Evolutionary conservation across 2,888 invertebrate genomes (phyloP).

Genomic region (Dusona sp.): DNA sequence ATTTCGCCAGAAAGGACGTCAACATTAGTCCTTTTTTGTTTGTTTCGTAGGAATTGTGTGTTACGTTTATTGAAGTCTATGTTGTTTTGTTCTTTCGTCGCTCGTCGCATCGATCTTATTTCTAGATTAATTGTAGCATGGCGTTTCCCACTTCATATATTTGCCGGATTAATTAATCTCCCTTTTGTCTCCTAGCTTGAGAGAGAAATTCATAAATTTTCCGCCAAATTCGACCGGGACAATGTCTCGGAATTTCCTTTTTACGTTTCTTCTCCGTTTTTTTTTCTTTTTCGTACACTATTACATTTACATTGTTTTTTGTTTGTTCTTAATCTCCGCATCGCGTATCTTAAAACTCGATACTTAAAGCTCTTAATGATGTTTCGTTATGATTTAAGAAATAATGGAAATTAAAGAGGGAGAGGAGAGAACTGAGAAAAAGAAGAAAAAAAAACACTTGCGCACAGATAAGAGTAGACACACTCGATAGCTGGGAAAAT

Average conservation of each 20-base stretch:
- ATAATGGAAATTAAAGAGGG: conserved; percentile 4
- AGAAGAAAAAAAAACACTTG: conserved; percentile 78
- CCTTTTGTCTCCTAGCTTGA: background rate
- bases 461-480: conserved; percentile 77
- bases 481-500: conserved; percentile 79
- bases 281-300: conserved; percentile 3
- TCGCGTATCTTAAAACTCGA: conserved; percentile 75
- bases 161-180: background rate
- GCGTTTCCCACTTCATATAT: conserved; percentile 34
- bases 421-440: conserved; percentile 18
- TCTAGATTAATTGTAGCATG: conserved; percentile 60
- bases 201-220: background rate
- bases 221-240: background rate
- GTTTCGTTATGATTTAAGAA: conserved; percentile 70
- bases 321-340: background rate
- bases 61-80: conserved; percentile 35
- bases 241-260: conserved; percentile 10
- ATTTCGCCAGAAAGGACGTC: background rate
- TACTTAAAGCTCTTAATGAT: conserved; percentile 83
- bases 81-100: conserved; percentile 37
- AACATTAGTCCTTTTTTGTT: background rate
- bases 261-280: background rate
- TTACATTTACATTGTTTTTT: conserved; percentile 13
- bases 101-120: conserved; percentile 40
- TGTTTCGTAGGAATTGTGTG: conserved; percentile 37